Percentiles rank a stretch among this genome's conserved stretches.
Conservation (phyloP, 2,113 vertebrate genomes). For the Gadus chalcogrammus region DNA sequence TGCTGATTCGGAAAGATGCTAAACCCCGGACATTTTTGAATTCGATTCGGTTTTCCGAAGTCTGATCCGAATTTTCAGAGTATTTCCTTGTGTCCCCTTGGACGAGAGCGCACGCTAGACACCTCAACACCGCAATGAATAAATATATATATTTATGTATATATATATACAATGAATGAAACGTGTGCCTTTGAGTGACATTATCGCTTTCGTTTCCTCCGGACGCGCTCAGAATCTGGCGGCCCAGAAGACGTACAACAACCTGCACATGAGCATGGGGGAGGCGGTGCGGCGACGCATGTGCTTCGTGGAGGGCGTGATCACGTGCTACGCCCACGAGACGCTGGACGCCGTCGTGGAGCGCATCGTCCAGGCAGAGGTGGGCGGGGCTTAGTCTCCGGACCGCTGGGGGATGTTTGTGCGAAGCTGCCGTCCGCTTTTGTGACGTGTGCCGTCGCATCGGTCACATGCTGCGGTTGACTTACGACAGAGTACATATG, state of each 20-base stretch:
- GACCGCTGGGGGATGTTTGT: neutral
- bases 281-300: conserved; percentile 77
- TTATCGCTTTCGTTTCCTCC: neutral
- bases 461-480: too few relatives aligned
- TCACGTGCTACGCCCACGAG: conserved; percentile 87
- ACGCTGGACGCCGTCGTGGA: conserved; percentile 82
- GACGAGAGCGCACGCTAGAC: too few relatives aligned
- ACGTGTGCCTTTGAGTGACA: neutral
- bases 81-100: too few relatives aligned
- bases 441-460: too few relatives aligned
- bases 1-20: neutral
- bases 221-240: conserved; percentile 75
- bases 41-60: neutral
- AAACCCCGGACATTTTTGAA: neutral
- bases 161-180: neutral
- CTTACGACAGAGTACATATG: too few relatives aligned
- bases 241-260: conserved; percentile 89
- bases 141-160: neutral
- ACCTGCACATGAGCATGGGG: conserved; percentile 85
- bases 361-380: conserved; percentile 85
- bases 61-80: neutral
- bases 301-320: conserved; percentile 82
- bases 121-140: neutral
- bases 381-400: conserved; percentile 37
- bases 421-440: too few relatives aligned